These are phyloP conservation scores for Anticlea derivata DNA, from an alignment of 2,888 invertebrate species.

Conservation along the genomic window DNA sequence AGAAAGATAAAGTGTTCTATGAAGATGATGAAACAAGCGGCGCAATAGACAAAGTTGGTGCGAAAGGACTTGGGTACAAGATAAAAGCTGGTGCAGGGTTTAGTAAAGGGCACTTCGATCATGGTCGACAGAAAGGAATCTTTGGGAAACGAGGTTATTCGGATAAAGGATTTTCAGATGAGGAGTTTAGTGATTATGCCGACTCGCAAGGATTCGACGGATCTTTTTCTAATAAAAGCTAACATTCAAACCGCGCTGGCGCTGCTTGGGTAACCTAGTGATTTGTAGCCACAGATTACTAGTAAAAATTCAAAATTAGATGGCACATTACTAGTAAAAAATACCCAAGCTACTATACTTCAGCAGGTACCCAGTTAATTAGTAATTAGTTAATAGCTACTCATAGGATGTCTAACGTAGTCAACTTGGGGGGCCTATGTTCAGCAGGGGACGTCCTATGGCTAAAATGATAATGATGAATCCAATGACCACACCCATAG, in stretches of 20 bases:
- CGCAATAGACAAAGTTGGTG: slow-evolving; percentile 75
- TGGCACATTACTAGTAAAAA: too few relatives aligned
- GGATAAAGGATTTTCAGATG: slow-evolving; percentile 78
- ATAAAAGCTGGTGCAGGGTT: slow-evolving; percentile 69
- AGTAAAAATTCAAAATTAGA: too few relatives aligned
- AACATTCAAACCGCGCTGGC: background rate
- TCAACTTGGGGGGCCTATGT: too few relatives aligned
- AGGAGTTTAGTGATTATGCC: slow-evolving; percentile 72
- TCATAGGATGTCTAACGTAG: too few relatives aligned
- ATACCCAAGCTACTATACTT: too few relatives aligned
- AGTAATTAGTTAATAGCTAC: too few relatives aligned
- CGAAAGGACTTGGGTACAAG: slow-evolving; percentile 71
- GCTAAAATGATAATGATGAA: too few relatives aligned
- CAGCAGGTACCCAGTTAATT: too few relatives aligned
- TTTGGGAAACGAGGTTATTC: slow-evolving; percentile 75
- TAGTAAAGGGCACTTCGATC: slow-evolving; percentile 64
- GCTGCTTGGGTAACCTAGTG: too few relatives aligned
- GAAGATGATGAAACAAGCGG: slow-evolving; percentile 82
- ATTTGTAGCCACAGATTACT: too few relatives aligned
- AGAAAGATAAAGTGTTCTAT: slow-evolving; percentile 84
- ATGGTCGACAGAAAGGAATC: slow-evolving; percentile 71
- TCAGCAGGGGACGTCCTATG: too few relatives aligned
- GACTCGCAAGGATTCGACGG: slow-evolving; percentile 72
- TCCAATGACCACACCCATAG: too few relatives aligned
- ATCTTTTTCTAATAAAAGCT: slow-evolving; percentile 49